These are phyloP conservation scores for Pholis gunnellus DNA, from an alignment of 2,113 vertebrate genomes.

Conservation along the genomic window DNA sequence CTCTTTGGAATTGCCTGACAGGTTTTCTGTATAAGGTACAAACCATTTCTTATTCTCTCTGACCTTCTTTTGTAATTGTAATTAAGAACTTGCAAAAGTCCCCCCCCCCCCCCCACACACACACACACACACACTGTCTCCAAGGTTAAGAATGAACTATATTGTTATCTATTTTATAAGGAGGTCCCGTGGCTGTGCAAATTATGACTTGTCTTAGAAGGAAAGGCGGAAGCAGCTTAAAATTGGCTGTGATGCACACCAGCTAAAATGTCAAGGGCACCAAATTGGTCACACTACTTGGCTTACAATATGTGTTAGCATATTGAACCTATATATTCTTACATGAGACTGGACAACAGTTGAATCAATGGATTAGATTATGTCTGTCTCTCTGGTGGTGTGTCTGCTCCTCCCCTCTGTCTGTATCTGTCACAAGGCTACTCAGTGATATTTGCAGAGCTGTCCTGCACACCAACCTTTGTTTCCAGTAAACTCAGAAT, in stretches of 20 bases:
- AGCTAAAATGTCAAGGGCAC: not conserved
- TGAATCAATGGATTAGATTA: slow-evolving; percentile 2
- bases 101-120: too few species aligned
- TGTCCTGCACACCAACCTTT: slow-evolving; percentile 57
- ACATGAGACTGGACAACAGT: not conserved
- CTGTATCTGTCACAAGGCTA: slow-evolving; percentile 28
- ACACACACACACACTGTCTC: too few species aligned
- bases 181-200: too few species aligned
- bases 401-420: slow-evolving; percentile 17
- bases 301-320: not conserved
- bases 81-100: too few species aligned
- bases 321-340: not conserved
- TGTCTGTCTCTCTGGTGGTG: not conserved
- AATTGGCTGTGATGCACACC: not conserved
- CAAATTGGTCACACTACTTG: not conserved
- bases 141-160: too few species aligned
- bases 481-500: slow-evolving; percentile 77
- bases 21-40: too few species aligned
- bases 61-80: too few species aligned
- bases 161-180: too few species aligned
- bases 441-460: slow-evolving; percentile 62
- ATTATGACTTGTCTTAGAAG: not conserved
- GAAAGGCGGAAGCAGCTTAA: too few species aligned
- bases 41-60: too few species aligned
- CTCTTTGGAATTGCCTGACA: too few species aligned